Conservation (phyloP, 2,888 invertebrate genomes). For the Resseliella maxima region DNA sequence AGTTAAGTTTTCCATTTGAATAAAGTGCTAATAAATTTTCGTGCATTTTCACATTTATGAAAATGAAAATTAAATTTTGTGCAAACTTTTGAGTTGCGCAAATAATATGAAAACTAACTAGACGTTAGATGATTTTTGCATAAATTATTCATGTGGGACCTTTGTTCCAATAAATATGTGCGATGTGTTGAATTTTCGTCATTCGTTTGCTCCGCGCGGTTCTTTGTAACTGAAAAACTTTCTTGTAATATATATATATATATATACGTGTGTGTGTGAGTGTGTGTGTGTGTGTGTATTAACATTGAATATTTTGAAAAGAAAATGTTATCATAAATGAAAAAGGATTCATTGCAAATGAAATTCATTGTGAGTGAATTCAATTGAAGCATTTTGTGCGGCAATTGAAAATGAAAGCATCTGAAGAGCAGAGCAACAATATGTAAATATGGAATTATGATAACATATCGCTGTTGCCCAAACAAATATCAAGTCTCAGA, state of each 20-base stretch:
- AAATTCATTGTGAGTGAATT: neutral
- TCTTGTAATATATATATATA: neutral
- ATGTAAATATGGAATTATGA: neutral
- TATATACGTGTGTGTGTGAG: too few relatives aligned
- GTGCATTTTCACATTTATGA: neutral
- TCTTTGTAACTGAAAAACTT: conserved; percentile 17
- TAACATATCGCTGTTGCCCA: neutral
- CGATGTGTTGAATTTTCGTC: neutral
- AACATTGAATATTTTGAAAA: neutral
- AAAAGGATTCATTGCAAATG: neutral
- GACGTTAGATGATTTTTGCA: neutral
- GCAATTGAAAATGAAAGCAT: neutral
- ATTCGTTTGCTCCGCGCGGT: too few relatives aligned
- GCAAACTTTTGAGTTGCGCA: neutral
- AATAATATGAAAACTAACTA: neutral
- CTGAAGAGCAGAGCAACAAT: neutral
- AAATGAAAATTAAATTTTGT: neutral
- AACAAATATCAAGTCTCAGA: conserved; percentile 12
- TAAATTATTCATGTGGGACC: neutral
- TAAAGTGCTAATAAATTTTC: neutral
- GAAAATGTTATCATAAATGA: neutral
- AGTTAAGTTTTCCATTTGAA: neutral
- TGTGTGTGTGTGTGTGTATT: too few relatives aligned
- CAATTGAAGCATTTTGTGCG: too few relatives aligned
- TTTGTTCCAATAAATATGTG: neutral